Conservation (phyloP, 35 echinoderm and acorn worm genomes). For the Apostichopus japonicus region DNA sequence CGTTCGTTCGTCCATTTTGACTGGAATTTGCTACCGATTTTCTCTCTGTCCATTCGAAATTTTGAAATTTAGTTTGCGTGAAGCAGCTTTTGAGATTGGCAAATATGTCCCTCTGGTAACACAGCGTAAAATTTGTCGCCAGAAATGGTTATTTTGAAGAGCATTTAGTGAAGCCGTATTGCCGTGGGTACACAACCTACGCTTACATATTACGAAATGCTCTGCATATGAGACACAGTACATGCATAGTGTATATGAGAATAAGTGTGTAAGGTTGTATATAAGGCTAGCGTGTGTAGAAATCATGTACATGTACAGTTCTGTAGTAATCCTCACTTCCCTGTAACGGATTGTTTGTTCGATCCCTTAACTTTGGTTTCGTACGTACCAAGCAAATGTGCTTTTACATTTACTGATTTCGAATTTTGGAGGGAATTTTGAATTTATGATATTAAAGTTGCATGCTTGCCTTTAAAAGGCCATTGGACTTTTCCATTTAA, state of each 20-base stretch:
- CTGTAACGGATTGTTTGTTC: not conserved
- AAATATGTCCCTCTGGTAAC: not conserved
- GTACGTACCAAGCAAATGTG: not conserved
- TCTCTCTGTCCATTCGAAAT: not conserved
- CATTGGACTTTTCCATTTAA: too few species aligned
- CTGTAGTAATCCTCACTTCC: not conserved
- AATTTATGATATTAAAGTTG: not conserved
- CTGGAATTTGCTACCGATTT: not conserved
- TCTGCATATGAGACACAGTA: not conserved
- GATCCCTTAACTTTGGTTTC: not conserved
- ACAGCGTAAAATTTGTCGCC: not conserved
- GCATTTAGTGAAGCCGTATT: not conserved
- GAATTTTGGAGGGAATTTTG: not conserved
- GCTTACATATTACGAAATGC: not conserved
- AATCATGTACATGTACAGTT: too few species aligned
- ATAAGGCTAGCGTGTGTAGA: too few species aligned
- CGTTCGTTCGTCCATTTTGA: slow-evolving; percentile 52
- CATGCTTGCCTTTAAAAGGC: too few species aligned
- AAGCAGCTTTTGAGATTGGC: slow-evolving; percentile 13
- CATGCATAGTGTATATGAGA: not conserved
- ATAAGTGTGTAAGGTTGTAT: too few species aligned
- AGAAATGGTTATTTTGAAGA: not conserved
- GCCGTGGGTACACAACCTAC: not conserved
- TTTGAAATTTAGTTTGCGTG: not conserved
- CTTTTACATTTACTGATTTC: not conserved